Evolutionary conservation across 2,888 invertebrate species (phyloP), one percentile per base, ranked within the genome.

Genomic region (Cryptocephalus moraei): DNA sequence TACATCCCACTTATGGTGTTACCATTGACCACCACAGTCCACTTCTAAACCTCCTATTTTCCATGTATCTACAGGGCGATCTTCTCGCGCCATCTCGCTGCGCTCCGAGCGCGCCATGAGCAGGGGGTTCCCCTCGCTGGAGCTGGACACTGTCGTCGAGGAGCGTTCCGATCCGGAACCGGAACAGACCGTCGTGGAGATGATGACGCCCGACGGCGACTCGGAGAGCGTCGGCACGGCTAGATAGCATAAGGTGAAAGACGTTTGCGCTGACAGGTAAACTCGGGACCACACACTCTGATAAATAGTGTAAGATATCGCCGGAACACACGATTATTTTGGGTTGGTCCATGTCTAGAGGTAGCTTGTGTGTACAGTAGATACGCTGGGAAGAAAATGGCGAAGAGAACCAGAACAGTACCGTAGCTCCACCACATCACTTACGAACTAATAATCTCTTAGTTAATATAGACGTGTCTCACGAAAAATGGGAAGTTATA

Each of bases 141-240:
- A 90, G 65, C 75, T 90, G 56, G 89, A 88, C 67, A 89, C 89
- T 0, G 90, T 90, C 22, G 76, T 89, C 22, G 90, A 90, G 64
- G 89, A 89, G 62, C 78, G 85, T 50, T 88, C 87, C 10, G 89
- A 89, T 65, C 80, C 83, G 6, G 86, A 86, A 65, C 84, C 68
- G 10, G 70, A 70, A 52, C 68, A 65, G 13, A 70, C 70, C 10
- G 64, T 66, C 22, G 62, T 69, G 36, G 69, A 69, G 52, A 61
- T 67, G 58, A 63, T 70, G 64, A 69, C 70, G n/a, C 69, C 69
- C 8, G 70, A 70, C 50, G 59, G 62, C 32, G 67, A 69, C 46
- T 57, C 59, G 10, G 46, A 51, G 13, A 44, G 43, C 14, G 33
- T 45, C 43, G 43, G 40, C 31, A 43, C 33, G 9, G 48, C 41